Base-by-base conservation (phyloP, 2,113 vertebrate species). In the Syrrhaptes paradoxus region DNA sequence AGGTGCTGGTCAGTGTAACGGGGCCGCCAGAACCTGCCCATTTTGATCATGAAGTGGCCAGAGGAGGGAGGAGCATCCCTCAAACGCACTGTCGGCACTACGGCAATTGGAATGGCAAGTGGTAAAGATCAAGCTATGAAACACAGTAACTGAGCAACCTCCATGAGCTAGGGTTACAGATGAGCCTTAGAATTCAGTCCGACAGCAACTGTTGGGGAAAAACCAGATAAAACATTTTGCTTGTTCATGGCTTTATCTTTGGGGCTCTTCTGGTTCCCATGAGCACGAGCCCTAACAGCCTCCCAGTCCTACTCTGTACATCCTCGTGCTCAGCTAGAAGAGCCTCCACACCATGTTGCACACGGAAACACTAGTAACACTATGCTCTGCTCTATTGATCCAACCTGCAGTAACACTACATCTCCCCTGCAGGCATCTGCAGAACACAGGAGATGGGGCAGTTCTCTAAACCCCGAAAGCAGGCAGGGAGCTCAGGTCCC, bases 1-100 rank as follows among this genome's bases (percentile, higher is more conserved):
- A 19, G 7, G 19, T 17, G 10, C 18, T 36, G 7, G 4, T 34
- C 38, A 58, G n/a, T 52, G 7, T 0, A 38, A 71, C 1, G 0
- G 32, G 31, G 13, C 3, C 72, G 32, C 19, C 45, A 48, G 71
- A 88, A 77, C 21, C 4, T 4, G 38, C 11, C 7, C 43, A 17
- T 54, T 62, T 29, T n/a, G 9, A 54, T 55, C 13, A 65, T 6
- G 9, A 67, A 63, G 17, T 38, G 22, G 7, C 57, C 61, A 89
- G 68, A 77, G 55, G 21, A 74, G 13, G 9, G 36, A 36, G 36
- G 36, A 36, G 36, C 36, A 36, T 36, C 36, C 36, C 36, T 36
- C 36, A 36, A 36, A 36, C 36, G 9, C 36, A 36, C 36, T 36
- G 36, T 36, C 36, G 36, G 36, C 36, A 36, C 36, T 7, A 36